A percentile compares a stretch with the other conserved stretches of the same genome.
Evolutionary conservation across 2,113 vertebrate genomes (phyloP).

Genomic region (Taxidea taxus): DNA sequence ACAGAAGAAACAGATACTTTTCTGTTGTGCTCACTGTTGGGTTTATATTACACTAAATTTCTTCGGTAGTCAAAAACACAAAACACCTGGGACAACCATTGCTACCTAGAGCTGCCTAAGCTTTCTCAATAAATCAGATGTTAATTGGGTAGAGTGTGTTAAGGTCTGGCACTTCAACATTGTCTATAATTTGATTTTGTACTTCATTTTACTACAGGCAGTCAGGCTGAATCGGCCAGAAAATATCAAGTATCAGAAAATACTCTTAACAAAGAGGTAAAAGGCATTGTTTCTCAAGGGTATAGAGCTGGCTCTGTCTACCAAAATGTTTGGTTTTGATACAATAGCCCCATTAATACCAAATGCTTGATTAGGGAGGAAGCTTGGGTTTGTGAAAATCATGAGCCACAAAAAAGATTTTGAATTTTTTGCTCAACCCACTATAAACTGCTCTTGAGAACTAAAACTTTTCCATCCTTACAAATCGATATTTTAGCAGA

Average conservation of each 20-base stretch:
- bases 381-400: neutral
- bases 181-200: slow-evolving; percentile 50
- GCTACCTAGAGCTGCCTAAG: neutral
- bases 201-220: slow-evolving; percentile 38
- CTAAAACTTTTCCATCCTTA: neutral
- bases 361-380: slow-evolving; percentile 5
- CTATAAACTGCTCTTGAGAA: neutral
- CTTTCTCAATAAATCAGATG: slow-evolving; percentile 33
- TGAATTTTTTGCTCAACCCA: slow-evolving; percentile 10
- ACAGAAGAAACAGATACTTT: neutral
- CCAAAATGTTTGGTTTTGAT: slow-evolving; percentile 19
- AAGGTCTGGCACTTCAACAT: slow-evolving; percentile 8
- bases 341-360: slow-evolving; percentile 18
- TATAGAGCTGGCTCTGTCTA: neutral
- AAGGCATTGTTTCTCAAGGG: neutral
- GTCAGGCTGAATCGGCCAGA: neutral
- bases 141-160: slow-evolving; percentile 34
- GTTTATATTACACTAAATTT: slow-evolving; percentile 19
- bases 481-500: slow-evolving; percentile 21
- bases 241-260: slow-evolving; percentile 37
- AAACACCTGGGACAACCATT: neutral
- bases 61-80: neutral
- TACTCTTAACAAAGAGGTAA: neutral
- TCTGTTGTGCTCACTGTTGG: neutral
- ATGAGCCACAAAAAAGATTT: neutral